Percentiles rank a stretch among this genome's conserved stretches.
These are phyloP conservation scores for Hoplostethus atlanticus DNA, from an alignment of 2,797 vertebrate species.

Conservation along the genomic window DNA sequence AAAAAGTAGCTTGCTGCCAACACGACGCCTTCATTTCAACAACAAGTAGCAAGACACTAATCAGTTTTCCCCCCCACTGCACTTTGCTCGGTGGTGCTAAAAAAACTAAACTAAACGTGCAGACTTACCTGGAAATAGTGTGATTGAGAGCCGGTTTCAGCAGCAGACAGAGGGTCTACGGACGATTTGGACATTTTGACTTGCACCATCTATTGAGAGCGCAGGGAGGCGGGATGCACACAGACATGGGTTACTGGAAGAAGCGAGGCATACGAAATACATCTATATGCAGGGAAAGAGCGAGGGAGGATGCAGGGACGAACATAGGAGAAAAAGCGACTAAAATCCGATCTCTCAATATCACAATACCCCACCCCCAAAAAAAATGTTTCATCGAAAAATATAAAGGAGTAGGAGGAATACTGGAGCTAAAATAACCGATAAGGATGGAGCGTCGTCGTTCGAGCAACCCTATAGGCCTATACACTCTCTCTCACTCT, in stretches of 20 bases:
- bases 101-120: constrained; percentile 11
- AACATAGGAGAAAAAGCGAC: background rate
- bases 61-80: constrained; percentile 6
- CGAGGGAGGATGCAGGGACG: constrained; percentile 29
- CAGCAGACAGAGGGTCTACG: constrained; percentile 85
- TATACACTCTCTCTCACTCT: constrained; percentile 59
- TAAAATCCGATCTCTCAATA: constrained; percentile 7
- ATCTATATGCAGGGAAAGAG: constrained; percentile 64
- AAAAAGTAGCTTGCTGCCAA: constrained; percentile 58
- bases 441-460: constrained; percentile 59
- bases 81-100: constrained; percentile 10
- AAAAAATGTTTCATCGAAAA: constrained; percentile 9
- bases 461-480: constrained; percentile 55
- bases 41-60: constrained; percentile 75
- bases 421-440: constrained; percentile 47
- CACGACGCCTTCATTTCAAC: constrained; percentile 68
- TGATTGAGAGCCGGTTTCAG: constrained; percentile 83
- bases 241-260: constrained; percentile 77
- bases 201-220: constrained; percentile 87
- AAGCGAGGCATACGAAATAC: constrained; percentile 66
- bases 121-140: constrained; percentile 87
- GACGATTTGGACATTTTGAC: constrained; percentile 89
- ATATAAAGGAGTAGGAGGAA: constrained; percentile 25
- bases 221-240: constrained; percentile 77
- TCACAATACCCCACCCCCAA: background rate